These are phyloP conservation scores for Chymomyza caudatula DNA, from an alignment of 2,888 invertebrate species.

Conservation along the genomic window DNA sequence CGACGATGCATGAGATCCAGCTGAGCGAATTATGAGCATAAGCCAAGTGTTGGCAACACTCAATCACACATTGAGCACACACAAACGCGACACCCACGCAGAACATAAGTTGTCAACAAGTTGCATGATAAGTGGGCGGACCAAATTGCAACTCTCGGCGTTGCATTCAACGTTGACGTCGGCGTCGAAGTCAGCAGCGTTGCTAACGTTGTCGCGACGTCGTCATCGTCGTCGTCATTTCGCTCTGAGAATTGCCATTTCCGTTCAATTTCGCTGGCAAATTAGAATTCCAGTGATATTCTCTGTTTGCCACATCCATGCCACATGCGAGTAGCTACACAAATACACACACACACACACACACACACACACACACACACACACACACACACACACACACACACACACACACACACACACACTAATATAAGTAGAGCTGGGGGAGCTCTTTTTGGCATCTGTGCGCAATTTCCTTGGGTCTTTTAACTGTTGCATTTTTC, in stretches of 20 bases:
- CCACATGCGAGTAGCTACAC: too few species aligned
- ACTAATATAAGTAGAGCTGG: too few species aligned
- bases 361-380: constrained; percentile 34
- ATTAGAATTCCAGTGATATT: constrained; percentile 72
- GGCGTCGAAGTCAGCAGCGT: constrained; percentile 31
- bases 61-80: constrained; percentile 10
- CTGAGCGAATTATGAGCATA: background rate
- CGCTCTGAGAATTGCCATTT: constrained; percentile 74
- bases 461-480: constrained; percentile 16
- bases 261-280: constrained; percentile 72
- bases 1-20: background rate
- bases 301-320: constrained; percentile 37
- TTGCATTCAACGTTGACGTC: constrained; percentile 1
- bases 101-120: background rate
- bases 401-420: background rate
- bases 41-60: constrained; percentile 1
- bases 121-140: constrained; percentile 3
- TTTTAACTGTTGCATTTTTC: constrained; percentile 17
- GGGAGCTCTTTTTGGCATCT: constrained; percentile 24
- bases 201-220: too few species aligned
- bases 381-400: constrained; percentile 1
- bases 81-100: background rate
- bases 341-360: constrained; percentile 38
- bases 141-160: too few species aligned
- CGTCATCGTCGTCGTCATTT: constrained; percentile 14